phyloP scores from a whole-genome alignment of 2,113 vertebrate species.

The Pleuronectes platessa region DNA sequence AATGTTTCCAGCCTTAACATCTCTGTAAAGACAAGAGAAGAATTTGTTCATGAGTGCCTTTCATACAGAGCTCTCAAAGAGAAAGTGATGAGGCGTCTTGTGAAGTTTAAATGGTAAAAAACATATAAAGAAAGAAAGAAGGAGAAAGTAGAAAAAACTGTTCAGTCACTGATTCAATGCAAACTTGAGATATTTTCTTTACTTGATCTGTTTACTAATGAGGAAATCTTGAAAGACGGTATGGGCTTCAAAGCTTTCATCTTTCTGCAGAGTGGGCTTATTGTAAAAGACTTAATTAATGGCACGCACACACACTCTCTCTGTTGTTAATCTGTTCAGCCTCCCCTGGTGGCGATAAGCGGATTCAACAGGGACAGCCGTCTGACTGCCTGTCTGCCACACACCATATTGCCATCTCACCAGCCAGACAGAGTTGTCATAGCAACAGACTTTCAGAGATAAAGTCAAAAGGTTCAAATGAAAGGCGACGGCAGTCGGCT shows the following conservation, averaged over 20 bases:
- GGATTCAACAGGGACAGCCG: slow-evolving; percentile 54
- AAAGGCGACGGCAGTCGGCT: slow-evolving; percentile 28
- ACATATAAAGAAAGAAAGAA: too few species aligned
- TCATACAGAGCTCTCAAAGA: not conserved
- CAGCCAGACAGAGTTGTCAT: slow-evolving; percentile 65
- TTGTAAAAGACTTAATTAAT: slow-evolving; percentile 6
- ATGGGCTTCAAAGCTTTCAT: not conserved
- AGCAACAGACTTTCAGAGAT: slow-evolving; percentile 63
- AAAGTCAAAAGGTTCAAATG: slow-evolving; percentile 52
- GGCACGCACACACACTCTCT: slow-evolving; percentile 3
- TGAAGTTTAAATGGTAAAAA: too few species aligned
- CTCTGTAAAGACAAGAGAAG: slow-evolving; percentile 82
- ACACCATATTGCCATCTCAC: slow-evolving; percentile 44
- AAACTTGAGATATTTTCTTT: not conserved
- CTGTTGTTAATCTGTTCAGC: slow-evolving; percentile 55
- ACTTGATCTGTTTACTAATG: not conserved
- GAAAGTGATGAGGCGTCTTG: not conserved
- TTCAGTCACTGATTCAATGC: not conserved
- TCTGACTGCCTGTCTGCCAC: slow-evolving; percentile 37
- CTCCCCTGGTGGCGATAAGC: slow-evolving; percentile 68
- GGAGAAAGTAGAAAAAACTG: not conserved
- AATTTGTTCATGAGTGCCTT: not conserved
- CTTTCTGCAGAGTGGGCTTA: not conserved
- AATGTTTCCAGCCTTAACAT: slow-evolving; percentile 96
- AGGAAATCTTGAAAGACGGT: not conserved